Evolutionary conservation across 2,888 invertebrate genomes (phyloP).

Genomic region (Pyrochroa serraticornis): DNA sequence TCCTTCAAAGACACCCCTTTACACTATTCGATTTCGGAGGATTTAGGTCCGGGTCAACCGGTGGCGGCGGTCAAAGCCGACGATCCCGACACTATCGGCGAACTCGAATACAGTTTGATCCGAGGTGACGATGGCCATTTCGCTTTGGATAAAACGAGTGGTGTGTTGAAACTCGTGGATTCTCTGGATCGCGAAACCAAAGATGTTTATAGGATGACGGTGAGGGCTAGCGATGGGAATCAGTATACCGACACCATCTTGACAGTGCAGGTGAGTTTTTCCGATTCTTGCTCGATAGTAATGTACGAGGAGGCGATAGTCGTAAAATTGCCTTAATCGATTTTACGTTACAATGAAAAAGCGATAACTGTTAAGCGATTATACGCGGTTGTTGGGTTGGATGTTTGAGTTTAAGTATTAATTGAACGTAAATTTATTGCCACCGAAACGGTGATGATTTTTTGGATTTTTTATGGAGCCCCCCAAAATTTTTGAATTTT

Average conservation of each 20-base stretch:
- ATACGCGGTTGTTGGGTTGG: conserved; percentile 16
- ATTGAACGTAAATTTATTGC: conserved; percentile 16
- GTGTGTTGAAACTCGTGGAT: conserved; percentile 76
- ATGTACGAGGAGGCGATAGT: no score
- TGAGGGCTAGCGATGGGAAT: conserved; percentile 88
- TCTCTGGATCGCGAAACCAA: conserved; percentile 84
- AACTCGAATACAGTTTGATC: conserved; percentile 75
- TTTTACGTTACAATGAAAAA: conserved; percentile 9
- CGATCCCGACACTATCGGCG: conserved; percentile 86
- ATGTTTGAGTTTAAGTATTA: conserved; percentile 8
- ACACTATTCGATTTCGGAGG: conserved; percentile 81
- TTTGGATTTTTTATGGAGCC: no score
- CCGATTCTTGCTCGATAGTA: not conserved
- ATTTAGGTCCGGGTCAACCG: conserved; percentile 79
- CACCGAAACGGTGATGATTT: conserved; percentile 1
- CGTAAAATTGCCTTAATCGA: not conserved
- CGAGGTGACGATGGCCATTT: conserved; percentile 72
- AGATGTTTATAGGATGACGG: conserved; percentile 76
- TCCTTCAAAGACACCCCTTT: conserved; percentile 77
- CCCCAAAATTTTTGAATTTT: no score
- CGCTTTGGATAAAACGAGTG: conserved; percentile 72
- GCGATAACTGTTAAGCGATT: conserved; percentile 1
- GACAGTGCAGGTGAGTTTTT: conserved; percentile 73
- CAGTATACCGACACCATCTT: conserved; percentile 82
- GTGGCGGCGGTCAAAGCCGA: conserved; percentile 79